These are phyloP conservation scores for Heterocephalus glaber DNA, from an alignment of 2,113 vertebrate species.

Conservation along the genomic window DNA sequence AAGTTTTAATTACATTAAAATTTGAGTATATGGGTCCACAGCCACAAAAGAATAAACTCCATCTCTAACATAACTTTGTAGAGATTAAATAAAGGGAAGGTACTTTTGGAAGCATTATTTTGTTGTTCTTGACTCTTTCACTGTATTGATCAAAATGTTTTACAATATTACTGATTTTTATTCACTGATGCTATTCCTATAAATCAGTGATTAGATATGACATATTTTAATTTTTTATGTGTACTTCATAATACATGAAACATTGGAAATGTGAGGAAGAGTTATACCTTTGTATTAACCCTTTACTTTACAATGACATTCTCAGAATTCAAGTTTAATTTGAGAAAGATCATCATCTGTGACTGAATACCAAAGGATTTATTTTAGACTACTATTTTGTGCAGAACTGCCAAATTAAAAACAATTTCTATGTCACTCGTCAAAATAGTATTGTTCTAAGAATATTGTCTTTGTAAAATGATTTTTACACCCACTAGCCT, in stretches of 20 bases:
- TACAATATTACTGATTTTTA: background rate
- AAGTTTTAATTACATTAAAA: background rate
- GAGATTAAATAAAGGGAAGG: background rate
- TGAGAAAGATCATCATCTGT: background rate
- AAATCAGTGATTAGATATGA: background rate
- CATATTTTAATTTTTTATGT: background rate
- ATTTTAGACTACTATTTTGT: background rate
- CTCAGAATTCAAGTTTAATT: background rate
- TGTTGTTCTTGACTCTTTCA: background rate
- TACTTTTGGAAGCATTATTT: background rate
- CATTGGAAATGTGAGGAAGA: constrained; percentile 15
- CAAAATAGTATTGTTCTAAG: background rate
- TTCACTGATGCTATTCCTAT: background rate
- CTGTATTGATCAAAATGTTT: background rate
- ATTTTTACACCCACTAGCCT: background rate
- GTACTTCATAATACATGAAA: background rate
- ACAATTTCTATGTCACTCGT: background rate
- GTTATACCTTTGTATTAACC: background rate
- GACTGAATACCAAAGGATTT: background rate
- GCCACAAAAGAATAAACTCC: background rate
- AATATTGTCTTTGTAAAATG: constrained; percentile 13
- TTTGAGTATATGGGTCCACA: background rate
- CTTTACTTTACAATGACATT: background rate
- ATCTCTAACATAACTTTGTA: background rate
- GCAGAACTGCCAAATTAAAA: background rate